Evolutionary conservation across 2,888 invertebrate species (phyloP), one percentile per base, ranked within the genome.

Genomic region (Conchocele bisecta): DNA sequence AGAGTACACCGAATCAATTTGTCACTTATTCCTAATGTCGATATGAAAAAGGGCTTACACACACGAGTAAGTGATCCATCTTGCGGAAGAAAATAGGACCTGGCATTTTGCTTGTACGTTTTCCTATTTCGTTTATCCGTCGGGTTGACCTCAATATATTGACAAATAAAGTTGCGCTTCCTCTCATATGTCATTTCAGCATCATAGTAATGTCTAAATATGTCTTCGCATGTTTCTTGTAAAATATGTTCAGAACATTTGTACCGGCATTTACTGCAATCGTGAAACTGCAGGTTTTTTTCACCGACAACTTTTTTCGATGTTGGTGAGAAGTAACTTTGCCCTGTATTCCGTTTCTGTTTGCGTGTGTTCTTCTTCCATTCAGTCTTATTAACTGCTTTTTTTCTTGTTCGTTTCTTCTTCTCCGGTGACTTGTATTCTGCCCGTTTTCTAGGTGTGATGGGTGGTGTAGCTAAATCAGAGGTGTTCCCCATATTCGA

Each of bases 1-100:
- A 75, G 17, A 42, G 75, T 58, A n/a, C 51, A 66, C 24, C 56
- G 54, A 2, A 75, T 37, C 13, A 59, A 28, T 37, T 70, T 70
- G 15, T 61, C 56, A 1, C 61, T 54, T 2, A 70, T 63, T 42
- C 51, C 44, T 17, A 73, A 37, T 17, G 69, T 74, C 39, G 11
- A 54, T 53, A 20, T 51, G 39, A 1, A 67, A 59, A 33, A 59
- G 67, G 3, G 15, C 26, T 22, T 67, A 44, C 37, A 67, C 20
- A 20, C 39, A 48, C n/a, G n/a, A 26, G 28, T 20, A 9, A n/a
- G 46, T 46, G 9, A 9, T 6, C 15, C 46, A 9, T 17, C 20
- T 4, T 26, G 13, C 7, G 46, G 46, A 9, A 46, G 28, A 4
- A 46, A 13, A 20, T 46, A 46, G 22, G 46, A 15, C 20, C 46